Evolutionary conservation across 2,797 vertebrate genomes (phyloP), one percentile per base, ranked within the genome.

Genomic region (Neoniphon sammara): DNA sequence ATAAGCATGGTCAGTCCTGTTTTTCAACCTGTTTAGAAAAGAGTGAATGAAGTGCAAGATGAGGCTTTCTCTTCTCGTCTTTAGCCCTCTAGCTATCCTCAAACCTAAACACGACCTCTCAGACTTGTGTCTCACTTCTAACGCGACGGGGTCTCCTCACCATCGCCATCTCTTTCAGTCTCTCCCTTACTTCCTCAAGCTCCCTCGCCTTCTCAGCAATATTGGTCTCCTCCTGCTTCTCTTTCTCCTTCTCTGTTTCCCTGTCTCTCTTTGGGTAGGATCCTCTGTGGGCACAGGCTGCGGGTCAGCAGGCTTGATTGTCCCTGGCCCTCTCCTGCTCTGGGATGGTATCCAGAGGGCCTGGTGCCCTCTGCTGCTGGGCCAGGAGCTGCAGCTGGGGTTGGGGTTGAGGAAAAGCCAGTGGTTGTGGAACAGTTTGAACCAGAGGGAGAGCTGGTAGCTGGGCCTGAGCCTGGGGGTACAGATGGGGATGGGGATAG

Each of bases 291-390:
- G 89, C 81, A 88, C 93, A 93, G 92, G 93, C 92, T 85, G 66
- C 2, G 70, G 86, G 94, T 96, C 94, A 96, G 95, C 94, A 94
- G 83, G 93, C 92, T 0, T 90, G 70, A 42, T 83, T 80, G 4
- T 92, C 91, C 0, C 90, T 47, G 0, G 88, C 87, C 83, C 78
- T 84, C n/a, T 95, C 95, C 0, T 89, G 92, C 86, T 96, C 95
- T 0, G 92, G 92, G 78, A 94, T 90, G 85, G 93, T 81, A 21
- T 95, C 92, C 70, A 94, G 91, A 0, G 91, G 77, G 44, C 78
- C 83, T 20, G 86, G 82, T 3, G 80, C 88, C 83, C 75, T 82
- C 79, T 85, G 90, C 78, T 91, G 91, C 78, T 89, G 89, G 77
- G 70, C 81, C 70, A 88, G 89, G 63, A 73, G 34, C 72, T 87